phyloP scores from a whole-genome alignment of 2,888 invertebrate species.

The Stenchaetothrips biformis region DNA sequence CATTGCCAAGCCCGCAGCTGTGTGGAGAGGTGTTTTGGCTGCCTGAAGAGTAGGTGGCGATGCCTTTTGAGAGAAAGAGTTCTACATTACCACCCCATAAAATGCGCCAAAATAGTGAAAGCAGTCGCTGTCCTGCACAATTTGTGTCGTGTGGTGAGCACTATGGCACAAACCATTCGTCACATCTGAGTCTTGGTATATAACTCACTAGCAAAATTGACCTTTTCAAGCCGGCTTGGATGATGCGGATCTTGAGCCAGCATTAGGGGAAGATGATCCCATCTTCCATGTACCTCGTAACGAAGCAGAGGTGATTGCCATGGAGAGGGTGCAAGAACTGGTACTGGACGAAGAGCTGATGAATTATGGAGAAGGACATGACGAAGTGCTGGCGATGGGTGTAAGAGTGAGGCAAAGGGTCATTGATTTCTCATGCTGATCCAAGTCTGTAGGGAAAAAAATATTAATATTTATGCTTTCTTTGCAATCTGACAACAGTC shows the following conservation, averaged over 20 bases:
- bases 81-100: conserved; percentile 19
- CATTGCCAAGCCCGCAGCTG: not conserved
- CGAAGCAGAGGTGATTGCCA: not conserved
- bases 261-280: too few relatives aligned
- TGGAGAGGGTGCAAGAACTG: not conserved
- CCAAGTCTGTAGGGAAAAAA: too few relatives aligned
- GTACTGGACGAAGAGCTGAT: not conserved
- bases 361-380: not conserved
- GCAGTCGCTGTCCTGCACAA: conserved; percentile 20
- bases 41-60: not conserved
- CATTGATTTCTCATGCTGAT: too few relatives aligned
- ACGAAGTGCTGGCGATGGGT: not conserved
- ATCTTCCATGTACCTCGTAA: not conserved
- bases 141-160: not conserved
- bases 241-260: not conserved
- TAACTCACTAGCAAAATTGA: not conserved
- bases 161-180: not conserved
- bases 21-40: conserved; percentile 25
- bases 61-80: conserved; percentile 25
- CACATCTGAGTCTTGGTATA: not conserved
- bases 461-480: too few relatives aligned
- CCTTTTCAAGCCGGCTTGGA: not conserved
- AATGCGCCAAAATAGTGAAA: not conserved
- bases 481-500: too few relatives aligned
- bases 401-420: too few relatives aligned